Conservation (phyloP, 1,140 invertebrate genomes). For the Panagrolaimus sp. region DNA sequence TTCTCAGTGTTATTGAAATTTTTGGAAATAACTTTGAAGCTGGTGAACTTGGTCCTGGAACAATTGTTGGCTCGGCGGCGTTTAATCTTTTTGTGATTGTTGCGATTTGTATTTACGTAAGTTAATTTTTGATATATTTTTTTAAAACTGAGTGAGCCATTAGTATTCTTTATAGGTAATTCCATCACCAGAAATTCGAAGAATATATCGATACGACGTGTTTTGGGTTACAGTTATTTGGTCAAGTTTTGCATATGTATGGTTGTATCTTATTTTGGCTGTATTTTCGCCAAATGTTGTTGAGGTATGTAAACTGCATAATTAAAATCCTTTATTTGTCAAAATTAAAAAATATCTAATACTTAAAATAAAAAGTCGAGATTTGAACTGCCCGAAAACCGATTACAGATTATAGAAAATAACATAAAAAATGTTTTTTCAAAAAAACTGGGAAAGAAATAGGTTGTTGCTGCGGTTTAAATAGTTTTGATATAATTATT, state of each 20-base stretch:
- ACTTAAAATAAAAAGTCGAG: too few species aligned
- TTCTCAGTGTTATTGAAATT: constrained; percentile 62
- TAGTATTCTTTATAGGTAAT: constrained; percentile 58
- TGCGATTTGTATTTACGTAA: constrained; percentile 63
- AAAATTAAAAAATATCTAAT: too few species aligned
- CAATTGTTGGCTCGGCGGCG: constrained; percentile 63
- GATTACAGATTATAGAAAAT: too few species aligned
- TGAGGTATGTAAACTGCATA: constrained; percentile 37
- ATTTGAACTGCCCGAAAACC: too few species aligned
- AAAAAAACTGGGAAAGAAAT: too few species aligned
- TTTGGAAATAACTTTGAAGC: constrained; percentile 57
- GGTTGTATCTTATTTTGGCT: constrained; percentile 60
- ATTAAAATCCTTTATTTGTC: too few species aligned
- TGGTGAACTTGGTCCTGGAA: constrained; percentile 60
- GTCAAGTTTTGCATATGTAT: constrained; percentile 63
- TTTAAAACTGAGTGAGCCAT: neutral
- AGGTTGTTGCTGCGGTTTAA: too few species aligned
- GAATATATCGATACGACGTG: constrained; percentile 59
- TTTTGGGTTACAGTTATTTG: constrained; percentile 60
- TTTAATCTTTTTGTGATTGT: constrained; percentile 61
- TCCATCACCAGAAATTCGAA: constrained; percentile 60
- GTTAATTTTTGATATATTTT: neutral
- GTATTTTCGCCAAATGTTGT: constrained; percentile 57
- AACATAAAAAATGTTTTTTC: too few species aligned
- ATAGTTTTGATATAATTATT: too few species aligned